Evolutionary conservation across 2,797 vertebrate genomes (phyloP).

Genomic region (Tapera naevia): DNA sequence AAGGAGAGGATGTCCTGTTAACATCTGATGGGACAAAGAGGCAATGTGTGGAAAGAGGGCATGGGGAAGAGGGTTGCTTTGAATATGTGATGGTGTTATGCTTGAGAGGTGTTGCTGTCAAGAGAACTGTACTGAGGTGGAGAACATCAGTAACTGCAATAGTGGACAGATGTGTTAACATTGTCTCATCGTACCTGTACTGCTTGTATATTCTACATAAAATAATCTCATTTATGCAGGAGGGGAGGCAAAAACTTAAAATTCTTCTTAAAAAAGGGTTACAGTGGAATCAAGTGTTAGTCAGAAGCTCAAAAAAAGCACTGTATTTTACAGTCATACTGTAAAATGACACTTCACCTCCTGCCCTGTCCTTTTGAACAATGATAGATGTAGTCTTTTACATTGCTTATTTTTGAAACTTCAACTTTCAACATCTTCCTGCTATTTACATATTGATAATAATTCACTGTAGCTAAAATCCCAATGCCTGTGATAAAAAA

Average conservation of each 20-base stretch:
- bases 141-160: not conserved
- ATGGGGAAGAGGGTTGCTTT: not conserved
- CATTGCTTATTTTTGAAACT: not conserved
- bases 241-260: fast-evolving
- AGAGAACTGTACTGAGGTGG: not conserved
- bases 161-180: not conserved
- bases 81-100: not conserved
- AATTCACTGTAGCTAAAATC: not conserved
- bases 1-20: not conserved
- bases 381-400: not conserved
- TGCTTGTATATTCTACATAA: not conserved
- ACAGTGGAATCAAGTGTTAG: not conserved
- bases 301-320: not conserved
- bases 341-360: not conserved
- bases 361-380: not conserved
- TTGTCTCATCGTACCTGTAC: not conserved
- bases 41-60: not conserved
- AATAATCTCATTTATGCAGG: not conserved
- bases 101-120: not conserved
- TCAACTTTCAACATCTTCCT: not conserved
- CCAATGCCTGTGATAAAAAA: not conserved
- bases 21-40: not conserved
- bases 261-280: not conserved
- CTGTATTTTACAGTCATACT: not conserved
- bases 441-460: not conserved